Percentiles rank a stretch among this genome's conserved stretches.
Conservation (phyloP, 64 coral and sea anemone genomes). For the Montipora foliosa region DNA sequence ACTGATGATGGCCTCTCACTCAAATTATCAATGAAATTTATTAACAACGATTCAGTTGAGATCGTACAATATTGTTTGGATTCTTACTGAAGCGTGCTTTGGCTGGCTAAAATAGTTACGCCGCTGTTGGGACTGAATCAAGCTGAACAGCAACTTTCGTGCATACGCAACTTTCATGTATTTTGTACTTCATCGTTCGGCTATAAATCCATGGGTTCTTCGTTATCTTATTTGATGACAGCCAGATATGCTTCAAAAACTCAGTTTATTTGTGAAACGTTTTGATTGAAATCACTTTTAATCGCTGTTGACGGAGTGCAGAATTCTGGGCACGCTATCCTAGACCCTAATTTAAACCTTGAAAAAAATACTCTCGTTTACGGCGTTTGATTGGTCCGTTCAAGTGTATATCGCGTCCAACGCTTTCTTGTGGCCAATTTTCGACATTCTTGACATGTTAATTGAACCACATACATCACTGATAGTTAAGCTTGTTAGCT, state of each 20-base stretch:
- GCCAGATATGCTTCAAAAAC: neutral
- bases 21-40: neutral
- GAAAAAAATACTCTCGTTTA: neutral
- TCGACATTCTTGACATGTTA: constrained; percentile 6
- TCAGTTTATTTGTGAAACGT: neutral
- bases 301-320: neutral
- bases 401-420: neutral
- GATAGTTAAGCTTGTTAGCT: constrained; percentile 11
- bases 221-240: constrained; percentile 18
- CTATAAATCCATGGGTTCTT: too few relatives aligned
- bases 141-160: too few relatives aligned
- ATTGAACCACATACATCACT: neutral
- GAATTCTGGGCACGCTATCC: neutral
- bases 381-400: neutral
- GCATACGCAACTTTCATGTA: too few relatives aligned
- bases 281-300: neutral
- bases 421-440: constrained; percentile 16
- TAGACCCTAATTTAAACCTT: neutral
- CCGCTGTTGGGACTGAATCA: neutral
- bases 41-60: neutral
- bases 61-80: neutral
- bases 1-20: neutral
- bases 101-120: neutral
- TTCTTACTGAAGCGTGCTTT: neutral
- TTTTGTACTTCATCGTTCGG: too few relatives aligned